A percentile compares a stretch with the other conserved stretches of the same genome.
Conservation (phyloP, 2,113 vertebrate species). For the Brevimyrus niger region DNA sequence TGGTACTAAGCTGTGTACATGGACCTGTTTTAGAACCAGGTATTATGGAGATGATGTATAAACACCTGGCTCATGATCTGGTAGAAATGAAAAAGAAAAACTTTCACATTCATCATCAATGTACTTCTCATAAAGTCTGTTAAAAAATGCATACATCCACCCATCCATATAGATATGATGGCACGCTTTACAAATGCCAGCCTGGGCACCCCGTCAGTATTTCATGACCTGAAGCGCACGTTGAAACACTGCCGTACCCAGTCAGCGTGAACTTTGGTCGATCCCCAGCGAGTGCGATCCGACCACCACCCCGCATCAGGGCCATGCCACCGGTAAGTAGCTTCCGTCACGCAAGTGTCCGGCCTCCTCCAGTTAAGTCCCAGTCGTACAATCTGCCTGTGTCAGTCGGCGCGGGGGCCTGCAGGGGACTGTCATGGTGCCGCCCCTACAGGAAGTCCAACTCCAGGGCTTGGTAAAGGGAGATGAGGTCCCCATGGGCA, state of each 20-base stretch:
- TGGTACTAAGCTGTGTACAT: not conserved
- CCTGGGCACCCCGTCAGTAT: not conserved
- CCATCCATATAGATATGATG: not conserved
- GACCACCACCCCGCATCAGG: conserved; percentile 38
- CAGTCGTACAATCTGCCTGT: not conserved
- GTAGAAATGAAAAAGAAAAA: not conserved
- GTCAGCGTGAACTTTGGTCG: conserved; percentile 33
- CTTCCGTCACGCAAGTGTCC: conserved; percentile 50
- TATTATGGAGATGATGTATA: not conserved
- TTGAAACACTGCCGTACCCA: not conserved
- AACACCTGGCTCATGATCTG: not conserved
- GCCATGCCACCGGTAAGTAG: conserved; percentile 43
- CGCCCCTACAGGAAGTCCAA: conserved; percentile 86
- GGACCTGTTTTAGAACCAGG: not conserved
- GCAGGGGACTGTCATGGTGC: not conserved
- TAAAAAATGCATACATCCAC: not conserved
- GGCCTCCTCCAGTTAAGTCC: not conserved
- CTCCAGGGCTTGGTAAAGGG: conserved; percentile 92
- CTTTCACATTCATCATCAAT: not conserved
- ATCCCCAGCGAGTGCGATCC: not conserved
- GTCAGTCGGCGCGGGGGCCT: not conserved
- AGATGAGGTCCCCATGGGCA: conserved; percentile 85
- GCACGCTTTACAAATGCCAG: not conserved
- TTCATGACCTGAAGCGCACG: not conserved
- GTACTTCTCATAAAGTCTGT: not conserved